phyloP scores from a whole-genome alignment of 2,797 vertebrate genomes.

The Sphenodon punctatus region DNA sequence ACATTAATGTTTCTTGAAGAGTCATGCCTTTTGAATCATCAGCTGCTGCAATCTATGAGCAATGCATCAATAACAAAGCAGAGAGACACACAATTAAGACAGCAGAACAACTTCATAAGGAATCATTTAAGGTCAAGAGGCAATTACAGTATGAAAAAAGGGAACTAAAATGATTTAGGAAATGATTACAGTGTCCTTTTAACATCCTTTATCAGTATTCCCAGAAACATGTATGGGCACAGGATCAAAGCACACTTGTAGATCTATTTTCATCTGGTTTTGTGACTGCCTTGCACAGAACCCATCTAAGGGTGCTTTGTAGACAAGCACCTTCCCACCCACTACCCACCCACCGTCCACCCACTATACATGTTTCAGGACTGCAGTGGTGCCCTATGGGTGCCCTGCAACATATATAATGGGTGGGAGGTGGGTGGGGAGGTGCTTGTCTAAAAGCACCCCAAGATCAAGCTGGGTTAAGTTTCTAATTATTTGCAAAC shows the following conservation, averaged over 20 bases:
- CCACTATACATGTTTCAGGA: too few relatives aligned
- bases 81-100: conserved; percentile 29
- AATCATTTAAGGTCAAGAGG: conserved; percentile 32
- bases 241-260: conserved; percentile 11
- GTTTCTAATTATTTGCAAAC: neutral
- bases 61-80: conserved; percentile 53
- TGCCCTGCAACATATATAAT: too few relatives aligned
- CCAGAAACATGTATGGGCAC: conserved; percentile 1
- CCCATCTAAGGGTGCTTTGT: conserved; percentile 9
- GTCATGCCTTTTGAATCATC: conserved; percentile 36
- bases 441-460: too few relatives aligned
- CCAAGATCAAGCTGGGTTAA: neutral
- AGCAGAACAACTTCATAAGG: conserved; percentile 45
- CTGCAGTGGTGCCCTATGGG: too few relatives aligned
- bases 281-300: neutral
- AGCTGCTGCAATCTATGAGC: conserved; percentile 46
- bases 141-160: neutral
- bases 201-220: conserved; percentile 48
- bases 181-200: conserved; percentile 49
- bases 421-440: too few relatives aligned
- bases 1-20: conserved; percentile 60
- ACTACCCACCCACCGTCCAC: too few relatives aligned
- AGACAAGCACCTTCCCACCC: too few relatives aligned
- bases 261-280: neutral
- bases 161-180: conserved; percentile 47